phyloP scores from a whole-genome alignment of 2,113 vertebrate genomes.

The Cynocephalus volans region DNA sequence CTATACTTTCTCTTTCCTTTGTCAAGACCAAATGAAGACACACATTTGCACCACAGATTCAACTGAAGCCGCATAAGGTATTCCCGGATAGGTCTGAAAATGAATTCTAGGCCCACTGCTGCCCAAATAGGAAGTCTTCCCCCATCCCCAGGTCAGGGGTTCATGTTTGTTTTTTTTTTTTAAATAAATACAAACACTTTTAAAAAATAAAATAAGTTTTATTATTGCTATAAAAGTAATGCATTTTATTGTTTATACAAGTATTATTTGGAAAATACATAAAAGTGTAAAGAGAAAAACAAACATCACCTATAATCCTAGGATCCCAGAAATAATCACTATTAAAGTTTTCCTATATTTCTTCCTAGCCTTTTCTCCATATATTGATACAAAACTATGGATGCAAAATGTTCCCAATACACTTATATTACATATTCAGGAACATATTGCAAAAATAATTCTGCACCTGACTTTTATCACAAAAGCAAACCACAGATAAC shows the following conservation, averaged over 20 bases:
- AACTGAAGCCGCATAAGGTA: neutral
- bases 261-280: constrained; percentile 67
- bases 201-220: constrained; percentile 71
- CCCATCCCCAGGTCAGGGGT: neutral
- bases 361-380: constrained; percentile 55
- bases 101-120: neutral
- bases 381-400: constrained; percentile 76
- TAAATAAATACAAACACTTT: constrained; percentile 54
- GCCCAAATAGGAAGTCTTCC: constrained; percentile 21
- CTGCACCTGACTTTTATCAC: constrained; percentile 66
- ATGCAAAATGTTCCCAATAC: constrained; percentile 80
- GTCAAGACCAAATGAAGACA: constrained; percentile 70
- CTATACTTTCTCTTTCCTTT: constrained; percentile 66
- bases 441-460: constrained; percentile 83
- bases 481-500: constrained; percentile 6
- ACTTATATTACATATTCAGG: constrained; percentile 66
- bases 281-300: constrained; percentile 60
- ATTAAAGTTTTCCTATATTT: constrained; percentile 58
- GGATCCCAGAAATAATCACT: constrained; percentile 48
- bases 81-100: constrained; percentile 22
- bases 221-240: constrained; percentile 69
- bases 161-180: neutral
- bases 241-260: constrained; percentile 65
- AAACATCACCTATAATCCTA: constrained; percentile 48
- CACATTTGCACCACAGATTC: neutral